Conservation (phyloP, 2,113 vertebrate species). For the Eretmochelys imbricata region DNA sequence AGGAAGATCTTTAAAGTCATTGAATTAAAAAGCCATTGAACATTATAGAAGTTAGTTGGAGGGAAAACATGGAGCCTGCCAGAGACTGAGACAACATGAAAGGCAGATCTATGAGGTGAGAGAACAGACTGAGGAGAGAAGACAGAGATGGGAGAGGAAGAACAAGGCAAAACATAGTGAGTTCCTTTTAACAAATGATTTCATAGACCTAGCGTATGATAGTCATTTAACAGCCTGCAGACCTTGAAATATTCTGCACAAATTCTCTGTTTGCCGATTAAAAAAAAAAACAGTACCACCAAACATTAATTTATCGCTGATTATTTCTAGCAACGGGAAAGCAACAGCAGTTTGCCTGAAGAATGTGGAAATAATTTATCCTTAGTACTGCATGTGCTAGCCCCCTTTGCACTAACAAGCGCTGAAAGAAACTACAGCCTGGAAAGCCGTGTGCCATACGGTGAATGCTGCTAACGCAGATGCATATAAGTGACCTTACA, state of each 20-base stretch:
- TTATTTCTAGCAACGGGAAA: background rate
- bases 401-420: background rate
- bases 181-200: background rate
- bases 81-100: background rate
- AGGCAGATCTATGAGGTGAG: background rate
- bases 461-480: accelerated
- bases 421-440: background rate
- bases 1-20: accelerated
- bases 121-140: background rate
- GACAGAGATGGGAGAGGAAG: background rate
- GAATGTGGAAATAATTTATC: background rate
- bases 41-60: background rate
- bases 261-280: background rate
- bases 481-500: background rate
- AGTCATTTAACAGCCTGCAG: background rate
- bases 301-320: background rate
- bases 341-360: background rate
- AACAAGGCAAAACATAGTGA: background rate
- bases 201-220: background rate
- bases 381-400: background rate
- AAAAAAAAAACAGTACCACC: background rate
- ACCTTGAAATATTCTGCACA: background rate
- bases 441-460: background rate
- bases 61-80: background rate
- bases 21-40: background rate